Evolutionary conservation across 2,797 vertebrate genomes (phyloP).

Genomic region (Sebastes nivosus): DNA sequence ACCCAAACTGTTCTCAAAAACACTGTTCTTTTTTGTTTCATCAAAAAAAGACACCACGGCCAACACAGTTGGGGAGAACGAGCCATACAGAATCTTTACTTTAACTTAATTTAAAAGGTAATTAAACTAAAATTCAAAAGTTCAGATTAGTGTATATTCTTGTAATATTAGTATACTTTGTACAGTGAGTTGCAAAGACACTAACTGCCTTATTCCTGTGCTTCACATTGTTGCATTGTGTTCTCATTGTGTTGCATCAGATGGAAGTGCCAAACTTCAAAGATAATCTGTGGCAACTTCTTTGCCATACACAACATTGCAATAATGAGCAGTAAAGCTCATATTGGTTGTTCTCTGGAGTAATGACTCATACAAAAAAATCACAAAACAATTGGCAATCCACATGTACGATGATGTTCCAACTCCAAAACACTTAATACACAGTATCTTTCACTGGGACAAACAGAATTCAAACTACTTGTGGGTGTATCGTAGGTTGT

Average conservation of each 20-base stretch:
- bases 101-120: not conserved
- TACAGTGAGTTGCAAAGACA: not conserved
- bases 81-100: not conserved
- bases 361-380: not conserved
- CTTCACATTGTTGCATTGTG: slow-evolving; percentile 34
- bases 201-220: not conserved
- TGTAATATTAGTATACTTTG: not conserved
- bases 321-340: slow-evolving; percentile 43
- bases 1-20: no score
- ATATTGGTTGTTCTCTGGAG: slow-evolving; percentile 3
- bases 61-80: not conserved
- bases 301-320: not conserved
- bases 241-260: slow-evolving; percentile 61
- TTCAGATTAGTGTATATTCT: not conserved
- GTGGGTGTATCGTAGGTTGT: slow-evolving; percentile 4
- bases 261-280: slow-evolving; percentile 53
- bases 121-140: not conserved
- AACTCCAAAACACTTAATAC: no score
- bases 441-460: not conserved
- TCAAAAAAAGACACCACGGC: no score
- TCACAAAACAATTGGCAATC: not conserved
- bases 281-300: slow-evolving; percentile 5
- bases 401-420: not conserved
- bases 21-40: no score
- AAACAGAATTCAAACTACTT: not conserved